Conservation (phyloP, 1,140 invertebrate species). For the Sarcophaga bullata region DNA sequence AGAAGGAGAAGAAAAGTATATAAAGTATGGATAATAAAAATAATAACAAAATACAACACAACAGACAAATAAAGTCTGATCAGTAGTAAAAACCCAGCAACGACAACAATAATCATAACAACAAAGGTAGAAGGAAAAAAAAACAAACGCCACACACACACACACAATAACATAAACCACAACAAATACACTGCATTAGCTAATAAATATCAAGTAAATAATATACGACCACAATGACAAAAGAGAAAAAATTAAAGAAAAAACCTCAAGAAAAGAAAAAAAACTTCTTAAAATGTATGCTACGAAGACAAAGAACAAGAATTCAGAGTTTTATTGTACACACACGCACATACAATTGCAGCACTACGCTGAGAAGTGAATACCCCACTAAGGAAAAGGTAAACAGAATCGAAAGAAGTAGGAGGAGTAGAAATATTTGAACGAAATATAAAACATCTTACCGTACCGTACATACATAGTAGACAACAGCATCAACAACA, state of each 20-base stretch:
- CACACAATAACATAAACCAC: background rate
- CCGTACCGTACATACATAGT: background rate
- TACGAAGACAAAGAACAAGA: background rate
- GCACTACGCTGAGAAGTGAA: too few species aligned
- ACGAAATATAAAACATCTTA: too few species aligned
- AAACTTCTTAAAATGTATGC: conserved; percentile 5
- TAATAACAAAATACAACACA: background rate
- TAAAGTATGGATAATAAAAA: conserved; percentile 16
- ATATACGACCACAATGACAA: background rate
- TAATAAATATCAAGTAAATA: background rate
- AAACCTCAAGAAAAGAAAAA: background rate
- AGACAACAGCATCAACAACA: conserved; percentile 25
- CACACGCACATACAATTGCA: too few species aligned
- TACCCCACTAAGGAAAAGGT: too few species aligned
- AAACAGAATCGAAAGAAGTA: too few species aligned
- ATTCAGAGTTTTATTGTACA: too few species aligned
- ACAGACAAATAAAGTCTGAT: background rate
- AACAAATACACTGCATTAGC: conserved; percentile 1
- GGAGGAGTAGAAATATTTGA: too few species aligned
- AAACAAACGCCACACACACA: background rate
- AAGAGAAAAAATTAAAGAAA: too few species aligned
- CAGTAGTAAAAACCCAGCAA: background rate
- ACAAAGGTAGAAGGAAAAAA: background rate
- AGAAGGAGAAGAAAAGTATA: background rate
- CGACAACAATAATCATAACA: background rate